Evolutionary conservation across 2,888 invertebrate species (phyloP).

Genomic region (Monochamus alternatus): DNA sequence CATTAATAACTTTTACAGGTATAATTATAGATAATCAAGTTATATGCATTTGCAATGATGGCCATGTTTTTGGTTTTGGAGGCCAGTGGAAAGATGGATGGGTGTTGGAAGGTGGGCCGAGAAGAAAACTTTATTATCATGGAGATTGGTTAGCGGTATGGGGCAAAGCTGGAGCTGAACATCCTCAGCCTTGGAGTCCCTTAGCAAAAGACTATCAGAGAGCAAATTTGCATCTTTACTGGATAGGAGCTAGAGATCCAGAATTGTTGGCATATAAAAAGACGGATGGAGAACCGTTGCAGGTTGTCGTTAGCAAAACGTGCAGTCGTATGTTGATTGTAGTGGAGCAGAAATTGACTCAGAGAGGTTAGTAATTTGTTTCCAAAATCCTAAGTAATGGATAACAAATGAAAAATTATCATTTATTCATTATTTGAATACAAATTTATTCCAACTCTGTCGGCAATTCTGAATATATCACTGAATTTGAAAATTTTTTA

Average conservation of each 20-base stretch:
- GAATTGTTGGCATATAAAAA: slow-evolving; percentile 86
- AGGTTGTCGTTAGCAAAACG: slow-evolving; percentile 83
- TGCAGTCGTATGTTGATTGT: slow-evolving; percentile 81
- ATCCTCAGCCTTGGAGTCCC: slow-evolving; percentile 96
- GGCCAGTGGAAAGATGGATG: slow-evolving; percentile 73
- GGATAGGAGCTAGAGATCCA: slow-evolving; percentile 73
- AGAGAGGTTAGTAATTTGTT: slow-evolving; percentile 70
- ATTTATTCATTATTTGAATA: too few relatives aligned
- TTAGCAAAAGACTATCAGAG: slow-evolving; percentile 86
- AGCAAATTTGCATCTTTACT: slow-evolving; percentile 89
- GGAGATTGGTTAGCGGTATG: slow-evolving; percentile 81
- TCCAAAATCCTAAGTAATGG: too few relatives aligned
- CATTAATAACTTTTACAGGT: slow-evolving; percentile 50
- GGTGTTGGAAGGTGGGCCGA: slow-evolving; percentile 70
- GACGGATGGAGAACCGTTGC: slow-evolving; percentile 91
- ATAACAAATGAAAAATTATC: too few relatives aligned
- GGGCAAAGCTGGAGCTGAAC: slow-evolving; percentile 88
- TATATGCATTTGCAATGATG: slow-evolving; percentile 68
- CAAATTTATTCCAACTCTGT: too few relatives aligned
- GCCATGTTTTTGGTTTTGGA: slow-evolving; percentile 67
- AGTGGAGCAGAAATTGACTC: slow-evolving; percentile 86
- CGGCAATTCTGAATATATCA: too few relatives aligned
- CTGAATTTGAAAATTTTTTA: too few relatives aligned
- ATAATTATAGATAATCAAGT: slow-evolving; percentile 64
- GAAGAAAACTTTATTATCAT: slow-evolving; percentile 63